Conservation (phyloP, 2,888 invertebrate genomes). For the Xylota sylvarum region DNA sequence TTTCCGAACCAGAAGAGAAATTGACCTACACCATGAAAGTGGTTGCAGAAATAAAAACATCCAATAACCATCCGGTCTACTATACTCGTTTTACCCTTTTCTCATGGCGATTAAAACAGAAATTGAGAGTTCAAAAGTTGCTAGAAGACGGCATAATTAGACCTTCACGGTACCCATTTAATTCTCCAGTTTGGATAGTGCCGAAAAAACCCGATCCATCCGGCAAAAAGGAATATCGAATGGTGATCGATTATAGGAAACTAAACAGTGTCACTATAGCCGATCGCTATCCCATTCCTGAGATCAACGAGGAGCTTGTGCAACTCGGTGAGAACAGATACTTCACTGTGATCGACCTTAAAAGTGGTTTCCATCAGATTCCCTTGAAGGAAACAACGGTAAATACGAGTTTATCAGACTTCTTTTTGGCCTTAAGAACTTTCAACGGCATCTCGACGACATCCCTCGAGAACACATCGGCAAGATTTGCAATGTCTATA, state of each 20-base stretch:
- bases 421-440: background rate
- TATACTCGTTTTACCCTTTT: conserved; percentile 55
- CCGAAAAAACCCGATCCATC: conserved; percentile 53
- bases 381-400: conserved; percentile 24
- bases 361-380: conserved; percentile 57
- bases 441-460: background rate
- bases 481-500: background rate
- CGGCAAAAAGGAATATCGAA: conserved; percentile 46
- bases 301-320: conserved; percentile 35
- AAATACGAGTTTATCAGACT: background rate
- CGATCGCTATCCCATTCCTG: conserved; percentile 57
- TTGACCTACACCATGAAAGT: conserved; percentile 57
- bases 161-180: conserved; percentile 42
- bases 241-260: conserved; percentile 59
- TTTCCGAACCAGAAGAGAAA: conserved; percentile 60
- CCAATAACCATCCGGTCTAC: conserved; percentile 37
- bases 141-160: conserved; percentile 45
- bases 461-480: background rate
- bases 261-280: conserved; percentile 54
- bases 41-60: conserved; percentile 59
- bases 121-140: conserved; percentile 38
- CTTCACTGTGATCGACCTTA: conserved; percentile 33
- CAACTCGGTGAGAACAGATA: conserved; percentile 14
- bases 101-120: conserved; percentile 39
- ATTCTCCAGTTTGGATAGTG: conserved; percentile 36